Evolutionary conservation across 2,888 invertebrate species (phyloP), one percentile per base, ranked within the genome.

Genomic region (Agonopterix subpropinquella): DNA sequence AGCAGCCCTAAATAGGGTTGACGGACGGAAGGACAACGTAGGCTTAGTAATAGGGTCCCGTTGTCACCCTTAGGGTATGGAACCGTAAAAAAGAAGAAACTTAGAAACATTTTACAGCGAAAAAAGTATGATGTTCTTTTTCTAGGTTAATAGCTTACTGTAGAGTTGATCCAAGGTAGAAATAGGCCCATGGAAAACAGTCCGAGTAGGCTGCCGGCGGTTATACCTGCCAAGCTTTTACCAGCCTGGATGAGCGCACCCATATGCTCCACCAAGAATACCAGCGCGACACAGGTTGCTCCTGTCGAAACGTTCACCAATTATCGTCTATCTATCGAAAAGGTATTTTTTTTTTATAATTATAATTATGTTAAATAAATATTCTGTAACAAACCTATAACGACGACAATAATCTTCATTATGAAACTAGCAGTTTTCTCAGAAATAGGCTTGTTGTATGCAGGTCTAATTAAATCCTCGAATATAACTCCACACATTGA

Each of bases 401-500:
- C 59, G 8, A 92, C 89, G 3, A 93, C 93, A 11, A 91, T 92
- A 0, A 91, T 76, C 77, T 93, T 93, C 92, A 94, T 93, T 37
- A 93, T 83, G 18, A 92, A 89, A 65, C 92, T 92, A 1, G 93
- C 92, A 39, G 89, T 90, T 5, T 81, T 87, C 64, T 93, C 92
- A 0, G 92, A 90, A 48, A 93, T 85, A 0, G 92, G 92, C 57
- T 88, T 89, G 43, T 90, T 91, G 54, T 92, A 84, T 43, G 90
- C 83, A 0, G 93, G 93, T 58, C 92, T 90, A 44, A 94, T 91
- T 56, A 94, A 87, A 70, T 94, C 94, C 70, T 93, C 93, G 61
- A 93, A 92, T 61, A 94, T 92, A 0, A 94, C 93, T 35, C 93
- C 93, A 41, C 93, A 92, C 91, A 94, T 90, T 0, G 94, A 93